Base-by-base conservation (phyloP, 2,888 invertebrate genomes). In the Philereme vetulata region DNA sequence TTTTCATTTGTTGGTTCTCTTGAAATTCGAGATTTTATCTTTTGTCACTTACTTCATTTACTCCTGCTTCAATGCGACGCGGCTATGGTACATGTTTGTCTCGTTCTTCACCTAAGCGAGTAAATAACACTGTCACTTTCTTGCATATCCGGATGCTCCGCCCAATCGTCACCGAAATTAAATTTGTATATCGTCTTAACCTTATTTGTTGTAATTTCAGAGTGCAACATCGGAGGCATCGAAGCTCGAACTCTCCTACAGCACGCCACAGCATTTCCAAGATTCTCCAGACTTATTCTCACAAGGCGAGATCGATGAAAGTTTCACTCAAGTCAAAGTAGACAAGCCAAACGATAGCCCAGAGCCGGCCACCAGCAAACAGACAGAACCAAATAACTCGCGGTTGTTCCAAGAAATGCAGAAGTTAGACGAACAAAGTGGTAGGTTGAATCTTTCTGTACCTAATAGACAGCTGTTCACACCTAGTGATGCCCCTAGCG, bases 281-380 rank as follows among this genome's bases (percentile, higher is more conserved):
- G 36, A 57, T 4, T 68, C 67, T 1, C 88, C 89, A 0, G 88
- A 89, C 42, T 58, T 89, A 44, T 89, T 89, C 66, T 78, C 82
- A 8, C 80, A 81, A 71, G 82, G 82, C 0, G 83, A 85, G 5
- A 21, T 53, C 3, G 75, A 80, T 0, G 62, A 76, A 34, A 67
- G 60, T n/a, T 57, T 75, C 8, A 55, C 67, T 8, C 72, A 78
- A 62, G 64, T 66, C 2, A 70, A 68, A 57, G 54, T 60, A 33
- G 40, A 61, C 32, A 52, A 49, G 10, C 48, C 9, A 0, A 49
- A 53, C 5, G 55, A 51, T 46, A 40, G 10, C 3, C 47, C 40
- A 33, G 56, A 47, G 42, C 40, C 51, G 5, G 9, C 40, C 5
- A 51, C 35, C 7, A 59, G 44, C 11, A 60, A 38, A 51, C 34